These are phyloP conservation scores for Hoplostethus mediterraneus DNA, from an alignment of 2,797 vertebrate species.

Conservation along the genomic window DNA sequence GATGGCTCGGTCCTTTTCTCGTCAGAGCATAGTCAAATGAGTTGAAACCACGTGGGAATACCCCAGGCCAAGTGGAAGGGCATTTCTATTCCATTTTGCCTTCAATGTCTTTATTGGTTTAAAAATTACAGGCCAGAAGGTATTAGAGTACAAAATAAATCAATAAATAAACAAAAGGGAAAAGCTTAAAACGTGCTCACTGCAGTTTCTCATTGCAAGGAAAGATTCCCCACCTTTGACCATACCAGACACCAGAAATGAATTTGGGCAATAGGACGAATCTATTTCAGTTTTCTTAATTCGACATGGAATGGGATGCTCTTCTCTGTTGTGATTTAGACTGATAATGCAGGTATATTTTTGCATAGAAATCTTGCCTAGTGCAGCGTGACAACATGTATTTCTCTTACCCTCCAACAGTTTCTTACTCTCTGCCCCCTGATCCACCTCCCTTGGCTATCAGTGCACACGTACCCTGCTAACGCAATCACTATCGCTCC, in stretches of 20 bases:
- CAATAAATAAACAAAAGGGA: too few species aligned
- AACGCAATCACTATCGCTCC: slow-evolving; percentile 29
- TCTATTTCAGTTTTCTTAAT: not conserved
- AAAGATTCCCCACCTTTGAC: not conserved
- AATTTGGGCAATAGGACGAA: not conserved
- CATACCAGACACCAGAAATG: not conserved
- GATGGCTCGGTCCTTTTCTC: not conserved
- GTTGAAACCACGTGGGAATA: not conserved
- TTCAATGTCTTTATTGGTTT: too few species aligned
- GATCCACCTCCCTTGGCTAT: slow-evolving; percentile 37
- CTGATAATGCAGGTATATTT: slow-evolving; percentile 1
- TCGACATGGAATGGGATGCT: not conserved
- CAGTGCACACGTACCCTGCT: slow-evolving; percentile 21
- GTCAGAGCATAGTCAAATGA: not conserved
- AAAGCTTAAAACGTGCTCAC: too few species aligned
- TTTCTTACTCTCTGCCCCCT: slow-evolving; percentile 12
- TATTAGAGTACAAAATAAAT: too few species aligned
- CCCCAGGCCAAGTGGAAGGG: not conserved
- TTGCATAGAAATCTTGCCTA: too few species aligned
- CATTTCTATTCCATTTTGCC: too few species aligned
- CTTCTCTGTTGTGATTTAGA: not conserved
- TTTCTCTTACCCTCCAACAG: slow-evolving; percentile 10
- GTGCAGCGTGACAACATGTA: slow-evolving; percentile 1
- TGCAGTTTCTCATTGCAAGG: too few species aligned
- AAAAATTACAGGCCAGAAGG: too few species aligned